phyloP scores from a whole-genome alignment of 2,113 vertebrate species.

The Noturus placidus region DNA sequence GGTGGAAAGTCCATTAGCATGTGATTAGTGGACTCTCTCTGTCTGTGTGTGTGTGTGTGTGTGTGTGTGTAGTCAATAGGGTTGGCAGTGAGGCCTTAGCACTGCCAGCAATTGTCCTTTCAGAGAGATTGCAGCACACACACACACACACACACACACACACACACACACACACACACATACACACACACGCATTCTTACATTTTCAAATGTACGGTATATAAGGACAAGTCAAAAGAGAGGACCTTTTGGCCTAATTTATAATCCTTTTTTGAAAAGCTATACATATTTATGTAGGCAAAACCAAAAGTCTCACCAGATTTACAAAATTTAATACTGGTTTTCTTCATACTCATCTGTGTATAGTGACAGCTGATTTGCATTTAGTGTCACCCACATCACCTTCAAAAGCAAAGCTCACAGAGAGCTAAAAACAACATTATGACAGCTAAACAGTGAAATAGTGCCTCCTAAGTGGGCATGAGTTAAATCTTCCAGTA shows the following conservation, averaged over 20 bases:
- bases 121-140: background rate
- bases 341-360: background rate
- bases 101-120: constrained; percentile 45
- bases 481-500: background rate
- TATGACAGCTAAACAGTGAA: background rate
- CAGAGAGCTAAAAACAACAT: background rate
- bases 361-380: background rate
- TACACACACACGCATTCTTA: constrained; percentile 1
- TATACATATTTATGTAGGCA: background rate
- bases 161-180: background rate
- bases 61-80: constrained; percentile 29
- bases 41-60: constrained; percentile 23
- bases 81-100: constrained; percentile 33
- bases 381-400: background rate
- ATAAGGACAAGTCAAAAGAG: background rate
- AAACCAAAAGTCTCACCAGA: background rate
- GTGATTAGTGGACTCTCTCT: constrained; percentile 57
- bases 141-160: background rate
- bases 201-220: background rate
- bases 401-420: background rate
- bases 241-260: background rate
- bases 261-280: background rate
- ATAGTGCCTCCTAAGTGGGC: background rate
- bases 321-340: background rate
- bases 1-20: constrained; percentile 62